These are phyloP conservation scores for Drosophila subsilvestris DNA, from an alignment of 2,888 invertebrate genomes.

Conservation along the genomic window DNA sequence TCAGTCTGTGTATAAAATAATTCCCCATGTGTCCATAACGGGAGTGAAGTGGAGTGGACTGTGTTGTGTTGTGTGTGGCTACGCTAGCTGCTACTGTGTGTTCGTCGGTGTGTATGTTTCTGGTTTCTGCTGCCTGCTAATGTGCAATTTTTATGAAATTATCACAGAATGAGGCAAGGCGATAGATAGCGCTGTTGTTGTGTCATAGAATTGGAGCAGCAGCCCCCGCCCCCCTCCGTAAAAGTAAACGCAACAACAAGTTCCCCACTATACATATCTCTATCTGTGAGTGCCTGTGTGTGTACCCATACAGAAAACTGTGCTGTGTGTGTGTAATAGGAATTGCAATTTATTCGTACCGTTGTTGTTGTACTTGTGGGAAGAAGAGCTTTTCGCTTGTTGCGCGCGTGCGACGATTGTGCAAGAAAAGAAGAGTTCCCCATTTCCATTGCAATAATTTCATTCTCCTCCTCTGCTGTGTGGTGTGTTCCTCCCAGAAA, in stretches of 20 bases:
- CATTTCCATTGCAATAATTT: constrained; percentile 17
- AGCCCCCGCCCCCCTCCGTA: constrained; percentile 14
- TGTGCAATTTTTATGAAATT: constrained; percentile 48
- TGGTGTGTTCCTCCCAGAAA: constrained; percentile 31
- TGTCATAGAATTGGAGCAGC: constrained; percentile 74
- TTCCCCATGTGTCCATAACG: constrained; percentile 46
- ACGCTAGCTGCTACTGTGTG: not conserved
- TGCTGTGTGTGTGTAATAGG: constrained; percentile 46
- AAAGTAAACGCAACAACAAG: constrained; percentile 38
- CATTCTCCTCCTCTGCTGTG: constrained; percentile 2
- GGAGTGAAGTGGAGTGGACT: constrained; percentile 23
- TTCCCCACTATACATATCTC: constrained; percentile 24
- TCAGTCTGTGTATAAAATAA: constrained; percentile 43
- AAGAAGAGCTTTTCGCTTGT: constrained; percentile 75
- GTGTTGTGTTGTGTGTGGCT: no score
- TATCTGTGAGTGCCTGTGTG: constrained; percentile 28
- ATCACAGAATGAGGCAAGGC: constrained; percentile 31
- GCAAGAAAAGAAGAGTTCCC: constrained; percentile 43
- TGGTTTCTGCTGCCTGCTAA: constrained; percentile 10
- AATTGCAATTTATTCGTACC: constrained; percentile 70
- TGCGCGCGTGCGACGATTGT: constrained; percentile 66
- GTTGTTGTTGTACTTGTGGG: constrained; percentile 57
- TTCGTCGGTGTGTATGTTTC: not conserved
- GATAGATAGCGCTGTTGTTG: constrained; percentile 52
- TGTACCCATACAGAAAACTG: constrained; percentile 3